Base-by-base conservation (phyloP, 1,140 invertebrate species). In the Scaptomyza graminum region DNA sequence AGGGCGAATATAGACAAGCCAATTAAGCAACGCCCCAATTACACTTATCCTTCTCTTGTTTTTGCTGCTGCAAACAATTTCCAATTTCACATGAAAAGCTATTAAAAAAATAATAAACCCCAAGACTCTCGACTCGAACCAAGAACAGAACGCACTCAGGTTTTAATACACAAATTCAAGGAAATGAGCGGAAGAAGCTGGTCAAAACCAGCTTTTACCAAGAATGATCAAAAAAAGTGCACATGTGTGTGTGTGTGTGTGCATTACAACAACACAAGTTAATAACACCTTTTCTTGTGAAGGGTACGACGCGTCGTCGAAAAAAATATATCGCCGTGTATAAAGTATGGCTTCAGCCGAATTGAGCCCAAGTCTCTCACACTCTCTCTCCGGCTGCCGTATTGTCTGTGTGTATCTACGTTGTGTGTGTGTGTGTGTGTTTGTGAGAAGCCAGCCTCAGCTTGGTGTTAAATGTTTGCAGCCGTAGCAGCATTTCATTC, bases 211-310 rank as follows among this genome's bases (percentile, higher is more conserved):
- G 70, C 74, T 87, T 78, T 84, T 87, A 87, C 83, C 82, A 72
- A 76, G 82, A 87, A 87, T 88, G 66, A 87, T 82, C 83, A 79
- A 34, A 87, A 87, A 81, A 87, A 72, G 51, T 77, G 69, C 66
- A 65, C 49, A 80, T 64, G 16, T 37, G 22, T 39, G 55, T 51
- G 39, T 57, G 25, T 37, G 57, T 69, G 2, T 54, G 22, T 56
- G 62, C 47, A 60, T 60, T 67, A 71, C 61, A 70, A 80, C 49
- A 65, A 63, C 81, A 80, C n/a, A 78, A 76, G 83, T 87, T 87
- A 87, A 87, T 87, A 87, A 87, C 82, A 87, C 82, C 82, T 88
- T 87, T 87, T 87, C 78, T 79, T 82, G 69, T 88, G 82, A 87
- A 87, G 82, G 83, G 82, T 88, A 87, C 67, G 57, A 50, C 63